Evolutionary conservation across 2,888 invertebrate species (phyloP).

Genomic region (Apodemia hepburni): DNA sequence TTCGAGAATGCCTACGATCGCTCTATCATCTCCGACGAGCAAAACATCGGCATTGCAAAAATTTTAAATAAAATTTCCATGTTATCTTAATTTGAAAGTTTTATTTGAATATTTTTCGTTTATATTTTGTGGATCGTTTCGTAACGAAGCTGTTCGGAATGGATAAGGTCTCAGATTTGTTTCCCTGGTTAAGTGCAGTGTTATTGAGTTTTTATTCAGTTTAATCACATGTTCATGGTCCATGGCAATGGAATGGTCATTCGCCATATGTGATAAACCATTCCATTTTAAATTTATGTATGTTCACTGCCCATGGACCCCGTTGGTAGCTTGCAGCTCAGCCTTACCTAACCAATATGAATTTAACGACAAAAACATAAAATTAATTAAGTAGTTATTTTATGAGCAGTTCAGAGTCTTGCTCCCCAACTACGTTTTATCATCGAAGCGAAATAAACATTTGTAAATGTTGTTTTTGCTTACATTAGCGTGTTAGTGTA

Average conservation of each 20-base stretch:
- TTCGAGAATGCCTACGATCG: slow-evolving; percentile 71
- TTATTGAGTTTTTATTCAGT: too few relatives aligned
- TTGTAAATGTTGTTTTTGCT: slow-evolving; percentile 37
- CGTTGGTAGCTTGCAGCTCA: too few relatives aligned
- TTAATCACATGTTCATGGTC: too few relatives aligned
- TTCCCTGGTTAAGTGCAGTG: too few relatives aligned
- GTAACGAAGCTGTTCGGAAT: too few relatives aligned
- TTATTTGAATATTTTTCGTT: slow-evolving; percentile 14
- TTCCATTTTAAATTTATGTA: too few relatives aligned
- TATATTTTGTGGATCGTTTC: background rate
- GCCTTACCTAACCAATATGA: too few relatives aligned
- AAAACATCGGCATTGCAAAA: slow-evolving; percentile 66
- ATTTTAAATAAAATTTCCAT: slow-evolving; percentile 43
- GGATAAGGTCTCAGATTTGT: too few relatives aligned
- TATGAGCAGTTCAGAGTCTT: background rate
- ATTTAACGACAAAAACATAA: background rate
- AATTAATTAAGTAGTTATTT: background rate
- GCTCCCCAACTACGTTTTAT: slow-evolving; percentile 9
- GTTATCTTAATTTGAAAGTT: slow-evolving; percentile 24
- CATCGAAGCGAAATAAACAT: slow-evolving; percentile 23
- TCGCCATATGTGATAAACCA: too few relatives aligned
- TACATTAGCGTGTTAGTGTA: slow-evolving; percentile 47
- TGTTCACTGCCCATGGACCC: too few relatives aligned
- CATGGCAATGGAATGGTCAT: too few relatives aligned
- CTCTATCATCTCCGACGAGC: slow-evolving; percentile 61